Evolutionary conservation across 2,113 vertebrate species (phyloP).

Genomic region (Castor canadensis): DNA sequence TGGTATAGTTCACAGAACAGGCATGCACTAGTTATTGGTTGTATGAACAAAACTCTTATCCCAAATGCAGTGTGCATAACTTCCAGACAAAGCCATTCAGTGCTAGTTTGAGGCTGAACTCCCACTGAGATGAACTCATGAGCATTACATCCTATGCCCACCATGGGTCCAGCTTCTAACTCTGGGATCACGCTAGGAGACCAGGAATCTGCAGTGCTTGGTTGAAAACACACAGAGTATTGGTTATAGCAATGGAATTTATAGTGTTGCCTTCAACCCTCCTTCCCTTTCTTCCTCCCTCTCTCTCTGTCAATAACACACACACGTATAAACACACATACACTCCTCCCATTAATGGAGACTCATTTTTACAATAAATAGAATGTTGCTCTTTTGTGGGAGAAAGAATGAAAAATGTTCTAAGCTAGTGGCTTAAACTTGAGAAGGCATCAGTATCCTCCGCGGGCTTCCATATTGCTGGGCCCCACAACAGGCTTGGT

Average conservation of each 20-base stretch:
- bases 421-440: not conserved
- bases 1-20: not conserved
- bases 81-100: not conserved
- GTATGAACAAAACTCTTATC: not conserved
- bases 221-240: not conserved
- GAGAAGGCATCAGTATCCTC: not conserved
- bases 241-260: not conserved
- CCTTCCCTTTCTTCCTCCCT: not conserved
- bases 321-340: not conserved
- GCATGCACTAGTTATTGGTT: not conserved
- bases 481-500: fast-evolving
- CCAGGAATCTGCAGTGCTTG: not conserved
- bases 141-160: not conserved
- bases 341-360: not conserved
- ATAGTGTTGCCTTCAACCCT: not conserved
- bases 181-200: not conserved
- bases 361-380: not conserved
- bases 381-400: not conserved
- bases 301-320: fast-evolving
- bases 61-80: not conserved
- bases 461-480: not conserved
- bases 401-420: not conserved
- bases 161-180: not conserved
- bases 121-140: not conserved
- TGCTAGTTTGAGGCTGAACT: not conserved